A percentile compares a stretch with the other conserved stretches of the same genome.
Evolutionary conservation across 2,888 invertebrate genomes (phyloP).

Genomic region (Merodon equestris): DNA sequence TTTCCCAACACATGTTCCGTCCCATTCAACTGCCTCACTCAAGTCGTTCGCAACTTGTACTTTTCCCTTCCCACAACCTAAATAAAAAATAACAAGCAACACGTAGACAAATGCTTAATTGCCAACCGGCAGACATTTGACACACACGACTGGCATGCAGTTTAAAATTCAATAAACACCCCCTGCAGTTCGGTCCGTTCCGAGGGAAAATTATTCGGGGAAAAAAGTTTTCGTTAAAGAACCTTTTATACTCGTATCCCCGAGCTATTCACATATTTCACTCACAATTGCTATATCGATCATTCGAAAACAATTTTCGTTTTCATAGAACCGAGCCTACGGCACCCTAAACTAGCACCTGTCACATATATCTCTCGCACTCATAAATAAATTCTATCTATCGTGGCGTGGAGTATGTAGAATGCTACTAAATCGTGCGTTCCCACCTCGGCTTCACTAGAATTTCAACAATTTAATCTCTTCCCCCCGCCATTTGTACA

Average conservation of each 20-base stretch:
- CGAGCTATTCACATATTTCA: not conserved
- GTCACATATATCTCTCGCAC: slow-evolving; percentile 53
- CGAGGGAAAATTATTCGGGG: slow-evolving; percentile 22
- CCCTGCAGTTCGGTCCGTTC: not conserved
- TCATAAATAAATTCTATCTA: slow-evolving; percentile 52
- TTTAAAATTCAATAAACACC: not conserved
- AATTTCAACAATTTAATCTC: slow-evolving; percentile 54
- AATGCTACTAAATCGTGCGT: slow-evolving; percentile 45
- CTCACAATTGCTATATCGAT: slow-evolving; percentile 29
- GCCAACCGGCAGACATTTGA: too few relatives aligned
- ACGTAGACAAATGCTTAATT: too few relatives aligned
- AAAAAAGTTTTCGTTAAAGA: slow-evolving; percentile 21
- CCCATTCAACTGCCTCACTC: too few relatives aligned
- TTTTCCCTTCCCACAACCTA: too few relatives aligned
- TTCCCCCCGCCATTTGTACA: slow-evolving; percentile 29
- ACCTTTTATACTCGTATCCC: too few relatives aligned
- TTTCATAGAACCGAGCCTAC: slow-evolving; percentile 29
- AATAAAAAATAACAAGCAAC: too few relatives aligned
- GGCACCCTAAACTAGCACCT: slow-evolving; percentile 62
- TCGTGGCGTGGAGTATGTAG: not conserved
- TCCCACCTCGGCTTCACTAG: slow-evolving; percentile 41
- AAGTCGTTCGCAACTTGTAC: too few relatives aligned
- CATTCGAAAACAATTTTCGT: slow-evolving; percentile 40
- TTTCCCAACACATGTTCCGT: too few relatives aligned
- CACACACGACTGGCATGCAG: not conserved